Evolutionary conservation across 2,113 vertebrate species (phyloP), one percentile per base, ranked within the genome.

Genomic region (Ramphastos sulfuratus): DNA sequence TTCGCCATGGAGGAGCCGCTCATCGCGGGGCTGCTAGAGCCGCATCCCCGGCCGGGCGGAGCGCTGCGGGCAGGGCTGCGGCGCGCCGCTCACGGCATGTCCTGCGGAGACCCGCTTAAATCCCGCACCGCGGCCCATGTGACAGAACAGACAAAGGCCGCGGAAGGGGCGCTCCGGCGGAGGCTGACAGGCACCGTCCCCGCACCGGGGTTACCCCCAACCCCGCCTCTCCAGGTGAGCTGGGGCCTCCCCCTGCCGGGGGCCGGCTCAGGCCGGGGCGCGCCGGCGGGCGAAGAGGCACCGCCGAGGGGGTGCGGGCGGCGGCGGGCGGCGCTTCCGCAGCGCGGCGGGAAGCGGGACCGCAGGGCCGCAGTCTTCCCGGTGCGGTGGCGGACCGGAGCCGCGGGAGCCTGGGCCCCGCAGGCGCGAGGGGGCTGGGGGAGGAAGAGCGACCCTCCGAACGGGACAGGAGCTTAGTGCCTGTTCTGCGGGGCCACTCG

Each of bases 1-100:
- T 98, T 99, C 73, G 98, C 98, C 76, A 98, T 97, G 95, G 98
- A 94, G 75, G 98, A 98, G 97, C 98, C 97, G 97, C 98, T 99
- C 99, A 99, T 99, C 90, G 93, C 97, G 95, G 97, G 94, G 96
- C 93, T 94, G 96, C 97, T 85, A 97, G 89, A 95, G 96, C 95
- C 92, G 95, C 97, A 97, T 97, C 91, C 79, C 89, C 83, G 95
- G 96, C 95, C 96, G 86, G 94, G 97, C 95, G 95, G 94, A 95
- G 96, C 90, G 93, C 94, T 85, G 97, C 95, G 79, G 84, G 94
- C 95, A 93, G 76, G 80, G 87, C 71, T 92, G 83, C 69, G 71
- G 46, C 66, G 82, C 82, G 89, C 63, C 75, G 93, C 94, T 83
- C 82, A 78, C 58, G 82, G 92, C 71, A 93, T 77, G 97, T 96